Evolutionary conservation across 2,113 vertebrate species (phyloP), one percentile per base, ranked within the genome.

Genomic region (Rattus rattus): DNA sequence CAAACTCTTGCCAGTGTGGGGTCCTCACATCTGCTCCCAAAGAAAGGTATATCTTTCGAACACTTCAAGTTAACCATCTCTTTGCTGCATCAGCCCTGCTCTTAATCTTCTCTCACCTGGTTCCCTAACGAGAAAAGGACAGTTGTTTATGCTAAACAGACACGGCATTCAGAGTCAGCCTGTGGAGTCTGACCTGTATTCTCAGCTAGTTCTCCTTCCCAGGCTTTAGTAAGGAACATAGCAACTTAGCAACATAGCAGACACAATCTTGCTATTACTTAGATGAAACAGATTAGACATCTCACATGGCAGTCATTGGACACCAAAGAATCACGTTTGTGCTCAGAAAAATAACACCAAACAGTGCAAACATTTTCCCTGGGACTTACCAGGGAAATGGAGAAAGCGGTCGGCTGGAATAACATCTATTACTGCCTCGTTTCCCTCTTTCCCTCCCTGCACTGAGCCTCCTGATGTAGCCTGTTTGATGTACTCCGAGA

Each of bases 21-120:
- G 92, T 96, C 95, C 88, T 83, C 14, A 76, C 96, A 96, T 93
- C 97, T 94, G 95, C 96, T 96, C 69, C 90, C 56, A 2, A 91
- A 91, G 95, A 94, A 79, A 75, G 5, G 39, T 43, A 0, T 4
- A 20, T n/a, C 17, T 7, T 61, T 28, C 7, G 24, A 16, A 49
- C 80, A 19, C 14, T 16, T 39, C 54, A 5, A 26, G 80, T 96
- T 95, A 95, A 95, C 94, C 39, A 0, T 72, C 2, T 65, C 8
- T 0, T 5, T 22, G 24, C 84, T 28, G 17, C 19, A 61, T 22
- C 47, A 20, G 2, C 43, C 22, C 1, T 9, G 0, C 36, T 8
- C 8, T 65, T 6, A 0, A 10, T 11, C 3, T 54, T 17, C 36
- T 10, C 20, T 26, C 20, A 20, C 47, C 9, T 11, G 36, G 20